Conservation (phyloP, 30 jellyfish, hydroid and myxozoan species). For the Pseudorhiza aurosa region DNA sequence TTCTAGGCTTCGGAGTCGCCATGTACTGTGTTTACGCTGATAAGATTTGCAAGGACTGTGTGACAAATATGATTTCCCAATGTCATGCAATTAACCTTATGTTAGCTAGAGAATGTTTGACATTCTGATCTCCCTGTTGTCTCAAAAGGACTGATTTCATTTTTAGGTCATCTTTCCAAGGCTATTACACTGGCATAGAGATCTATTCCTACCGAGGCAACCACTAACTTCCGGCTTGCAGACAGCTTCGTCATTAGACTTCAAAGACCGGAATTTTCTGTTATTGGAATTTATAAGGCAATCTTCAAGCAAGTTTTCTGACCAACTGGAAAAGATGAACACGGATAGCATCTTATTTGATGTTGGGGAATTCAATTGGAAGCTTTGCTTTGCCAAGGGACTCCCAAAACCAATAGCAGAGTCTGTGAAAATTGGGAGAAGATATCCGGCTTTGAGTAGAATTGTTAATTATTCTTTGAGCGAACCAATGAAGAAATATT, state of each 20-base stretch:
- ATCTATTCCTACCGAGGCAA: conserved; percentile 45
- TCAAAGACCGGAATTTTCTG: conserved; percentile 40
- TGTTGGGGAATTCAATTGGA: conserved; percentile 42
- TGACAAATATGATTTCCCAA: no score
- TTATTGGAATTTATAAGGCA: conserved; percentile 33
- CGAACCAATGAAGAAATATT: conserved; percentile 65
- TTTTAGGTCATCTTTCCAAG: conserved; percentile 48
- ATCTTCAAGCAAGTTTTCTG: conserved; percentile 34
- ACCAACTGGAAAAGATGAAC: conserved; percentile 30
- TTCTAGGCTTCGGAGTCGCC: no score
- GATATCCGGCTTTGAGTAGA: not conserved
- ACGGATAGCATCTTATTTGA: conserved; percentile 11
- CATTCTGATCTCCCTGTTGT: not conserved
- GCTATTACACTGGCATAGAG: conserved; percentile 47
- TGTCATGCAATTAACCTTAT: no score
- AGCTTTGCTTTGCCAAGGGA: not conserved
- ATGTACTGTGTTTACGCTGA: no score
- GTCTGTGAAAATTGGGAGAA: not conserved
- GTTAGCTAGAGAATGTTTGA: no score
- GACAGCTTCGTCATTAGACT: conserved; percentile 60
- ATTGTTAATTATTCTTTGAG: not conserved
- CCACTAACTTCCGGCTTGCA: conserved; percentile 46
- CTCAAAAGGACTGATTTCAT: not conserved
- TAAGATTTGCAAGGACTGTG: no score
- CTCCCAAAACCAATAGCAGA: not conserved